Conservation (phyloP, 1,140 invertebrate species). For the Pseudomyrmex concolor region DNA sequence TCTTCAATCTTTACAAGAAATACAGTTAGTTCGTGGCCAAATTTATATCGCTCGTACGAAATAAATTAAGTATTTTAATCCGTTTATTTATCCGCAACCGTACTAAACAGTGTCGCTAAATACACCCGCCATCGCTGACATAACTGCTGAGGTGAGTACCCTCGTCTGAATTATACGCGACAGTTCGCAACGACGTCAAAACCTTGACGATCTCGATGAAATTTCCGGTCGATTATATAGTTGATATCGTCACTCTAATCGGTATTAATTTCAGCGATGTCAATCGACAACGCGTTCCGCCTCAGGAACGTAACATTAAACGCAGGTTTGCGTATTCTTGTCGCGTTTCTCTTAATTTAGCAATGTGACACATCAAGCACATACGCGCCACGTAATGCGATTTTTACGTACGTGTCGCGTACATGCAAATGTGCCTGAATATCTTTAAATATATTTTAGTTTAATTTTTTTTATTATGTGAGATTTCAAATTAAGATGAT, state of each 20-base stretch:
- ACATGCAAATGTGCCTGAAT: not conserved
- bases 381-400: no score
- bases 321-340: not conserved
- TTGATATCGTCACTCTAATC: not conserved
- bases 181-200: not conserved
- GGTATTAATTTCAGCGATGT: not conserved
- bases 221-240: conserved; percentile 3
- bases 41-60: not conserved
- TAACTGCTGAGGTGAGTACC: conserved; percentile 39
- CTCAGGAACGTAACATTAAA: conserved; percentile 19
- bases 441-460: not conserved
- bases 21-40: conserved; percentile 70
- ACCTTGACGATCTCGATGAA: not conserved
- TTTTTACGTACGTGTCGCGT: no score
- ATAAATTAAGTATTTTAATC: not conserved
- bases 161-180: not conserved
- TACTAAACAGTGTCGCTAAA: not conserved
- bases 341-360: conserved; percentile 3
- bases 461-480: no score
- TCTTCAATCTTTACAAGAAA: conserved; percentile 80
- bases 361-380: not conserved
- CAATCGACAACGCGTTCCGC: conserved; percentile 41
- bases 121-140: not conserved
- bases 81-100: not conserved
- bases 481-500: no score